These are phyloP conservation scores for Drosophila antonietae DNA, from an alignment of 2,888 invertebrate species.

Conservation along the genomic window DNA sequence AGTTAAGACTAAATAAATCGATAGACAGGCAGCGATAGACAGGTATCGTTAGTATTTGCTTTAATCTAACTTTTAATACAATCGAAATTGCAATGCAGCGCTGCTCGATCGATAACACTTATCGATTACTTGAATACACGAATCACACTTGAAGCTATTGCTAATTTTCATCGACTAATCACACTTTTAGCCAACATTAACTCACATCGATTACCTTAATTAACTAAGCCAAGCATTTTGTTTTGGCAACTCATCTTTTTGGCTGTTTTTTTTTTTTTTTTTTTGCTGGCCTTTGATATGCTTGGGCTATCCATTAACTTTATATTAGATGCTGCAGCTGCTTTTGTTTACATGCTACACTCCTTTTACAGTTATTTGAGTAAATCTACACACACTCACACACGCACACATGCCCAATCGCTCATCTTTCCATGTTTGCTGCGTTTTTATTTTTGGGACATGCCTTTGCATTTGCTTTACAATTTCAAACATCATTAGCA, in stretches of 20 bases:
- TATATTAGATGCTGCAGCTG: slow-evolving; percentile 23
- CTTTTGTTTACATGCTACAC: slow-evolving; percentile 12
- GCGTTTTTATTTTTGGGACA: slow-evolving; percentile 62
- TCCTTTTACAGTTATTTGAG: slow-evolving; percentile 40
- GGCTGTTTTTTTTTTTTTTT: slow-evolving; percentile 1
- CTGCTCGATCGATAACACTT: background rate
- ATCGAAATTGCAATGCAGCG: too few species aligned
- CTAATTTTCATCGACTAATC: background rate
- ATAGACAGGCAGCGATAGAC: too few species aligned
- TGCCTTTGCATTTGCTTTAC: slow-evolving; percentile 77
- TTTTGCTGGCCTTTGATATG: slow-evolving; percentile 1
- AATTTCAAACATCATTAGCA: slow-evolving; percentile 83
- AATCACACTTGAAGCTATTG: too few species aligned
- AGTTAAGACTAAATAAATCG: too few species aligned
- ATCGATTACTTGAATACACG: background rate
- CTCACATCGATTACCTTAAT: background rate
- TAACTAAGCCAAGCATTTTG: background rate
- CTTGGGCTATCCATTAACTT: slow-evolving; percentile 15
- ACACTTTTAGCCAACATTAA: background rate
- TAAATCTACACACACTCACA: background rate
- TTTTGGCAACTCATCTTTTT: background rate
- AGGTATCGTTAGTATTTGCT: background rate
- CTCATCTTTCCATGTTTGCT: slow-evolving; percentile 27
- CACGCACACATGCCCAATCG: background rate
- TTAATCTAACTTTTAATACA: background rate